Conservation (phyloP, 2,797 vertebrate genomes). For the Apogon hyalosoma region DNA sequence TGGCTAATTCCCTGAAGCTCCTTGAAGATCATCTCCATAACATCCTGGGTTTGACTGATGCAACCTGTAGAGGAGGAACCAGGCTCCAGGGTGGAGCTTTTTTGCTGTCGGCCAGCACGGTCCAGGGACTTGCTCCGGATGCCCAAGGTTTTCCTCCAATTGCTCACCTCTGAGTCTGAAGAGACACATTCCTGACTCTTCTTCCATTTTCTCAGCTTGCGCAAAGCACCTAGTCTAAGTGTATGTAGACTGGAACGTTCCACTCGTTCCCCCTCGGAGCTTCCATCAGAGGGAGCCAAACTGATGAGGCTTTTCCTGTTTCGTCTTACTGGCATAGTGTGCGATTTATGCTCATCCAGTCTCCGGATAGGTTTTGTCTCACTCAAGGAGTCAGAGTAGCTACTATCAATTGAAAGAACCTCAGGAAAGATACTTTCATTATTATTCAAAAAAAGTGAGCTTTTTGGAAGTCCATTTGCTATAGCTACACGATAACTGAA, state of each 20-base stretch:
- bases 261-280: slow-evolving; percentile 95
- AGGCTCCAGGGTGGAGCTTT: slow-evolving; percentile 90
- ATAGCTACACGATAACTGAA: slow-evolving; percentile 98
- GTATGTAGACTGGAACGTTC: slow-evolving; percentile 90
- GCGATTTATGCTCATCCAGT: slow-evolving; percentile 86
- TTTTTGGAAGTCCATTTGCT: slow-evolving; percentile 94
- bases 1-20: slow-evolving; percentile 99
- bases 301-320: slow-evolving; percentile 97
- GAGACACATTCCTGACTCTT: slow-evolving; percentile 98
- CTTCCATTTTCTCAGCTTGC: slow-evolving; percentile 97
- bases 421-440: slow-evolving; percentile 90
- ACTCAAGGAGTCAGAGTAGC: slow-evolving; percentile 90
- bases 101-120: slow-evolving; percentile 91
- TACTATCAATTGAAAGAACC: slow-evolving; percentile 90
- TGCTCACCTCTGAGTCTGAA: slow-evolving; percentile 97
- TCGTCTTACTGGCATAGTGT: slow-evolving; percentile 96
- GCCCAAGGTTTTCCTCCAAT: slow-evolving; percentile 94
- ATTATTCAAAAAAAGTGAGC: slow-evolving; percentile 83
- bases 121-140: slow-evolving; percentile 98
- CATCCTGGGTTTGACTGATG: slow-evolving; percentile 97
- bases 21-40: slow-evolving; percentile 99
- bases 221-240: slow-evolving; percentile 92
- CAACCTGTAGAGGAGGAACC: slow-evolving; percentile 96
- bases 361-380: slow-evolving; percentile 87
- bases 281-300: slow-evolving; percentile 95